Evolutionary conservation across 2,888 invertebrate genomes (phyloP).

Genomic region (Fragum fragum): DNA sequence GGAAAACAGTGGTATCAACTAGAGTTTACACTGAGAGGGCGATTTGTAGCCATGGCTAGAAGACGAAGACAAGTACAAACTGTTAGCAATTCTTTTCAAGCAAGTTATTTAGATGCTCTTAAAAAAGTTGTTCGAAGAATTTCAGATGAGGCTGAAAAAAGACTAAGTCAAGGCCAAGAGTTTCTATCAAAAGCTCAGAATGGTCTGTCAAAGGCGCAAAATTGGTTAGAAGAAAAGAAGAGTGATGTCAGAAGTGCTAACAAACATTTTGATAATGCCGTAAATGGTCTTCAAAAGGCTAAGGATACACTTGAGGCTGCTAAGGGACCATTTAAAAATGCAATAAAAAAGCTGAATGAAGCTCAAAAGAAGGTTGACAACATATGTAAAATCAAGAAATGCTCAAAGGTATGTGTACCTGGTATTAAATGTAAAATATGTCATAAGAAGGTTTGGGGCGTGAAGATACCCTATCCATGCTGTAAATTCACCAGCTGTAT

Average conservation of each 20-base stretch:
- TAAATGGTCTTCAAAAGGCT: conserved; percentile 45
- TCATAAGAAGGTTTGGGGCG: conserved; percentile 34
- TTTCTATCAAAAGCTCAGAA: conserved; percentile 42
- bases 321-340: conserved; percentile 58
- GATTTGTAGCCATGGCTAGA: conserved; percentile 49
- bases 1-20: conserved; percentile 54
- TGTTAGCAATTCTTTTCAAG: conserved; percentile 48
- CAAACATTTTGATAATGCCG: conserved; percentile 58
- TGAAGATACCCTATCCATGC: conserved; percentile 59
- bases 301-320: conserved; percentile 59
- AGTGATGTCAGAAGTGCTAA: conserved; percentile 51
- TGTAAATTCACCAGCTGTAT: conserved; percentile 57
- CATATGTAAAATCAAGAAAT: conserved; percentile 61
- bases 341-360: conserved; percentile 46
- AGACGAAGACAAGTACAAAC: conserved; percentile 40
- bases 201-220: conserved; percentile 52
- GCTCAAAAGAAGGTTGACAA: conserved; percentile 66
- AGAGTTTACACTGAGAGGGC: conserved; percentile 44
- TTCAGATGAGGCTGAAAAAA: conserved; percentile 50
- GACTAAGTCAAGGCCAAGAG: conserved; percentile 54
- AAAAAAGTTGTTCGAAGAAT: conserved; percentile 32
- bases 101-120: conserved; percentile 60
- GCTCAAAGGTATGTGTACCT: conserved; percentile 60
- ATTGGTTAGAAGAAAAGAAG: conserved; percentile 60
- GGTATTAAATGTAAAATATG: conserved; percentile 63